Conservation (phyloP, 2,888 invertebrate genomes). For the Polyploca ridens region DNA sequence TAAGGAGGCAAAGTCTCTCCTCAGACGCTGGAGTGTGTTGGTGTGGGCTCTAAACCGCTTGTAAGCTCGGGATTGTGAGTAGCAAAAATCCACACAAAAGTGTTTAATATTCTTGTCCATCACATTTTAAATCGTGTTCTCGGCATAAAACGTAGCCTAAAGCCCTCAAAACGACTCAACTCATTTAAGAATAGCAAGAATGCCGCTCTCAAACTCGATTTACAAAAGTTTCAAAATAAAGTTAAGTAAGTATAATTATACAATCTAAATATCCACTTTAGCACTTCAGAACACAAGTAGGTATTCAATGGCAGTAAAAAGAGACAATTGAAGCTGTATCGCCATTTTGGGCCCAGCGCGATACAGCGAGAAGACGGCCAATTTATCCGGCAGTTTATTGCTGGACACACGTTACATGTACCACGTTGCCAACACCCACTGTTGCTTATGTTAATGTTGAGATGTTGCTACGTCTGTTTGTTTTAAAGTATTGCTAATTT, state of each 20-base stretch:
- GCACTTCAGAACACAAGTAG: not conserved
- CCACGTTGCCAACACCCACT: not conserved
- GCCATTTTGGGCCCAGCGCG: conserved; percentile 25
- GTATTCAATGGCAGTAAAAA: conserved; percentile 14
- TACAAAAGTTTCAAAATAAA: not conserved
- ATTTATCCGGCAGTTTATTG: conserved; percentile 31
- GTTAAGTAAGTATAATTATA: not conserved
- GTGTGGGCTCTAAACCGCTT: no score
- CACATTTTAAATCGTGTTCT: no score
- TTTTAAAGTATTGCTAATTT: not conserved
- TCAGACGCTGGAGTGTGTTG: no score
- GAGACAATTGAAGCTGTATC: conserved; percentile 21
- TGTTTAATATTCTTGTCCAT: no score
- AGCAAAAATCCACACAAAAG: no score
- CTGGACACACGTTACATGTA: not conserved
- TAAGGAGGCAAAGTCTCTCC: no score
- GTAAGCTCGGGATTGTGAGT: no score
- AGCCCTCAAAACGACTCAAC: no score
- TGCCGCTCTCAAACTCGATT: not conserved
- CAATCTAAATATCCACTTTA: not conserved
- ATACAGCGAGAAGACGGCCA: conserved; percentile 20
- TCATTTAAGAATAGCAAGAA: no score
- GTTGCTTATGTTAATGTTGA: not conserved
- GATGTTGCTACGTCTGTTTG: not conserved
- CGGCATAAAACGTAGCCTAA: no score